Percentiles rank a stretch among this genome's conserved stretches.
Evolutionary conservation across 2,888 invertebrate species (phyloP).

Genomic region (Tipula vernalis): DNA sequence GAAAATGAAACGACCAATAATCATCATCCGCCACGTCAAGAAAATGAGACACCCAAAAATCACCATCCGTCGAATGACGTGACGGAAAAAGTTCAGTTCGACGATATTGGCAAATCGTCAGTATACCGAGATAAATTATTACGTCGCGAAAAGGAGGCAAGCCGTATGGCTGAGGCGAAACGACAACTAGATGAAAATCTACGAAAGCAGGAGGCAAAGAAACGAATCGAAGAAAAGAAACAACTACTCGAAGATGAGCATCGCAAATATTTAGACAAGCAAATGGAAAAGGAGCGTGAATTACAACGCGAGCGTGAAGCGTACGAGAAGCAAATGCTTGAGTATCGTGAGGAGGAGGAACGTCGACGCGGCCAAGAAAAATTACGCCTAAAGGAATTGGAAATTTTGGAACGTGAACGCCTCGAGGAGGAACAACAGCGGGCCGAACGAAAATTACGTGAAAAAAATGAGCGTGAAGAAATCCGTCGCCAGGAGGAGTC

Average conservation of each 20-base stretch:
- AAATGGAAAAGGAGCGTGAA: conserved; percentile 23
- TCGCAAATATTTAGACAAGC: conserved; percentile 25
- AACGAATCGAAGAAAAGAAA: conserved; percentile 23
- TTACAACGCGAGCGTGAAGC: conserved; percentile 20
- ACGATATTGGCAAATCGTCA: neutral
- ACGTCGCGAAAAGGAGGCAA: conserved; percentile 17
- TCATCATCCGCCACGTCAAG: neutral
- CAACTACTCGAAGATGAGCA: conserved; percentile 25
- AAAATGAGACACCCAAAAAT: neutral
- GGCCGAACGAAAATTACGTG: conserved; percentile 17
- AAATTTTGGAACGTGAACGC: neutral
- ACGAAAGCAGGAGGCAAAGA: conserved; percentile 22
- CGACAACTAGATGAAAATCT: conserved; percentile 26
- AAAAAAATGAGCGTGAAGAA: conserved; percentile 16
- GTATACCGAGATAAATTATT: neutral
- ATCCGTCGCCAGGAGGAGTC: conserved; percentile 18
- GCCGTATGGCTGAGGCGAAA: conserved; percentile 22
- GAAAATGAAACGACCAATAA: neutral
- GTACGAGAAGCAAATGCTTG: conserved; percentile 10
- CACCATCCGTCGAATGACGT: neutral
- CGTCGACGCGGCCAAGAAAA: conserved; percentile 22
- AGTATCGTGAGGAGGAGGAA: conserved; percentile 19
- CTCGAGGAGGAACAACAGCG: conserved; percentile 20
- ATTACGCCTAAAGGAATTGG: neutral
- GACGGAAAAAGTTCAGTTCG: neutral